Conservation (phyloP, 2,888 invertebrate species). For the Tanypteryx hageni region DNA sequence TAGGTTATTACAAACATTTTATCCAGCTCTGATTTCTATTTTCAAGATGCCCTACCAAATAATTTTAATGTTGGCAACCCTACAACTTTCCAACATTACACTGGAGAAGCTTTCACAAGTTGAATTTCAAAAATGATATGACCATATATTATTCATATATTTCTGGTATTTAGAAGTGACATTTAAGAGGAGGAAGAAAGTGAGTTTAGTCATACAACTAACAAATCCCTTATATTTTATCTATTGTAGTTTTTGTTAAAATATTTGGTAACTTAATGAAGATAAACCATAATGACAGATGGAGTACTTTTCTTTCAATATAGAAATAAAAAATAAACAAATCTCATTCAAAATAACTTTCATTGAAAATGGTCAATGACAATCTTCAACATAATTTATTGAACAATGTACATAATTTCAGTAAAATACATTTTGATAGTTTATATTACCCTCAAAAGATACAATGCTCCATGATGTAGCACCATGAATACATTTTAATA, state of each 20-base stretch:
- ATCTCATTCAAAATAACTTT: not conserved
- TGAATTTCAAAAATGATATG: no score
- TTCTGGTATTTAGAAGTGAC: no score
- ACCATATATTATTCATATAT: no score
- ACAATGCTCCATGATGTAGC: constrained; percentile 31
- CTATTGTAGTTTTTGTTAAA: not conserved
- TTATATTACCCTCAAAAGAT: constrained; percentile 9
- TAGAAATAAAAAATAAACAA: not conserved
- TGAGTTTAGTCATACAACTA: no score
- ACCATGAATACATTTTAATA: constrained; percentile 47
- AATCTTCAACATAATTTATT: constrained; percentile 20
- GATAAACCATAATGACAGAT: not conserved
- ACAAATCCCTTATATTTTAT: not conserved
- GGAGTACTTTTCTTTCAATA: not conserved
- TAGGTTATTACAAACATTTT: no score
- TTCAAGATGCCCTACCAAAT: no score
- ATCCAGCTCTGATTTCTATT: no score
- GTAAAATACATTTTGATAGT: constrained; percentile 44
- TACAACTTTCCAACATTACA: no score
- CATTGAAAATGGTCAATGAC: not conserved
- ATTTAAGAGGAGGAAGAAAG: no score
- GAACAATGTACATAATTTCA: constrained; percentile 48
- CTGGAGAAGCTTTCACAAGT: no score
- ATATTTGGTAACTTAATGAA: not conserved
- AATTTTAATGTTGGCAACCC: no score